Conservation (phyloP, 2,797 vertebrate genomes). For the Oryzias sinensis region DNA sequence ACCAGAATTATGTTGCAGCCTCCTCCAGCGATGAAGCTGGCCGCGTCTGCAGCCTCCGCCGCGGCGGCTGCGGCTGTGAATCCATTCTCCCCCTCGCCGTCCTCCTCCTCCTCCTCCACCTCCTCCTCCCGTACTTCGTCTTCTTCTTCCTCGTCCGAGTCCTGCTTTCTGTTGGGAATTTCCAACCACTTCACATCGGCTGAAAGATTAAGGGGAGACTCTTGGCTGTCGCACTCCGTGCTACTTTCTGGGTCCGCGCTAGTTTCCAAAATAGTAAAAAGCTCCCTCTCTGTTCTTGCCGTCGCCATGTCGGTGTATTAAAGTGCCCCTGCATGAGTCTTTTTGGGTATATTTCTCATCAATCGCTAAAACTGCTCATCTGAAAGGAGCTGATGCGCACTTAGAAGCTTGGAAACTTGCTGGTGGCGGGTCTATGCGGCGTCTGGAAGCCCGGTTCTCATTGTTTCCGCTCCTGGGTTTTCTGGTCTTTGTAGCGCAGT, state of each 20-base stretch:
- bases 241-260: constrained; percentile 82
- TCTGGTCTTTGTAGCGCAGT: constrained; percentile 84
- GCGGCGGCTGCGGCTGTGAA: constrained; percentile 52
- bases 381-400: constrained; percentile 70
- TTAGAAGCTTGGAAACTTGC: constrained; percentile 71
- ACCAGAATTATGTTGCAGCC: constrained; percentile 84
- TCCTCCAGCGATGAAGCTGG: constrained; percentile 76
- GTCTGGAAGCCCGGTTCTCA: constrained; percentile 75
- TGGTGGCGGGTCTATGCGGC: constrained; percentile 71
- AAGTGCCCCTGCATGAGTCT: constrained; percentile 87
- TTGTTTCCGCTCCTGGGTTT: constrained; percentile 83
- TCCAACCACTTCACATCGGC: constrained; percentile 86
- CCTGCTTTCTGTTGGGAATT: constrained; percentile 81
- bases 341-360: constrained; percentile 71
- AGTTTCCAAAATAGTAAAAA: constrained; percentile 88
- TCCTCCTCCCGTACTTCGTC: constrained; percentile 64
- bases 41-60: constrained; percentile 76
- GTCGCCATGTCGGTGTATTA: constrained; percentile 86
- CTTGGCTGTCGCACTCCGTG: constrained; percentile 76
- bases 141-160: constrained; percentile 78
- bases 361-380: constrained; percentile 69
- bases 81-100: constrained; percentile 67
- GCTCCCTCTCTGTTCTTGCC: constrained; percentile 86
- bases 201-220: constrained; percentile 79
- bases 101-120: constrained; percentile 46